These are phyloP conservation scores for Cactoblastis cactorum DNA, from an alignment of 2,888 invertebrate species.

Conservation along the genomic window DNA sequence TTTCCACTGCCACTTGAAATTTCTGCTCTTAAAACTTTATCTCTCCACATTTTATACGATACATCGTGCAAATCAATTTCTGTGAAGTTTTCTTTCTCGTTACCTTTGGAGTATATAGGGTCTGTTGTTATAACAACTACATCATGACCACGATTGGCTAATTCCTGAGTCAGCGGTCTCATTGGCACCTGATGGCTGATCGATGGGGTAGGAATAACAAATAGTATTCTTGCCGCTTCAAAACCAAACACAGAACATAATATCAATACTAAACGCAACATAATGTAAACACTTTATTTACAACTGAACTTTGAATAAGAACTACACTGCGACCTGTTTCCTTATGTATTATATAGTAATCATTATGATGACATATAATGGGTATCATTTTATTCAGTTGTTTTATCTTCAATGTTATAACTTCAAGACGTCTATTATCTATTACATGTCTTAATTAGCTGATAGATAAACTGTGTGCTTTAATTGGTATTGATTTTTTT, in stretches of 20 bases:
- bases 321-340: not conserved
- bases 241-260: not conserved
- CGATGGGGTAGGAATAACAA: constrained; percentile 45
- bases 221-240: constrained; percentile 46
- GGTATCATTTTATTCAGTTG: not conserved
- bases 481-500: no score
- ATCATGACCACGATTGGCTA: constrained; percentile 57
- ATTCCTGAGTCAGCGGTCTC: constrained; percentile 43
- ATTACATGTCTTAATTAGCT: no score
- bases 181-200: constrained; percentile 61
- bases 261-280: not conserved
- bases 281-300: not conserved
- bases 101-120: constrained; percentile 36
- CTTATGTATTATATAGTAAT: not conserved
- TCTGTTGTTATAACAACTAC: constrained; percentile 52
- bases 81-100: constrained; percentile 40
- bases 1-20: constrained; percentile 18
- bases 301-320: not conserved
- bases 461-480: no score
- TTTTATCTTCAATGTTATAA: not conserved
- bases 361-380: not conserved
- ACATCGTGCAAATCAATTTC: constrained; percentile 50
- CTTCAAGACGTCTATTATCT: no score
- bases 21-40: constrained; percentile 12
- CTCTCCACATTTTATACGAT: constrained; percentile 30